Evolutionary conservation across 2,888 invertebrate genomes (phyloP), one percentile per base, ranked within the genome.

Genomic region (Noctua janthina): DNA sequence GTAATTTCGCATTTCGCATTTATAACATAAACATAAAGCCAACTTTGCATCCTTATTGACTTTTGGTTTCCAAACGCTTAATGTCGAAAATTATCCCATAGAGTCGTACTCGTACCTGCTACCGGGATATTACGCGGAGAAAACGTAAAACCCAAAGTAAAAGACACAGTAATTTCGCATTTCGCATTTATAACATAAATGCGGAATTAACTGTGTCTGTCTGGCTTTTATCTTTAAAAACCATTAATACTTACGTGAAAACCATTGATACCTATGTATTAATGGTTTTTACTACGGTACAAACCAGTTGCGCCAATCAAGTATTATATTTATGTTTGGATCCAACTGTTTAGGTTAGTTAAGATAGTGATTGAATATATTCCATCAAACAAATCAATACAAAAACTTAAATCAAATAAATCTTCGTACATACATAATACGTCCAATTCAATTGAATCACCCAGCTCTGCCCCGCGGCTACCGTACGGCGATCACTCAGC

Each of bases 391-490:
- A 23, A 13, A 73, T 29, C 73, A 59, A 76, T 51, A 23, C 64
- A 17, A 62, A 72, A 59, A 64, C 13, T 54, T 39, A 43, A 15
- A 46, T 15, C 20, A 35, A 80, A 81, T 85, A 86, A 74, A 82
- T 71, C 29, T 39, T 46, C 56, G 23, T 23, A 51, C 78, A 79
- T 29, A 23, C 20, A 84, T 70, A 67, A 68, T 17, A 69, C 23
- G 64, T 77, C 74, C 71, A 77, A 85, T 85, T 88, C 86, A 88
- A 85, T 85, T 88, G 85, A 75, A 73, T n/a, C 20, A 23, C 23
- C 43, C 46, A 70, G 46, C 68, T 56, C 86, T 73, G 76, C 54
- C 85, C 88, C 67, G 71, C 85, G 76, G 87, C 89, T 89, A 79
- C 81, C 75, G 89, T 71, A 76, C 76, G 49, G 56, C 74, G 59